A percentile compares a stretch with the other conserved stretches of the same genome.
phyloP scores from a whole-genome alignment of 2,113 vertebrate species.

The Nothoprocta perdicaria region DNA sequence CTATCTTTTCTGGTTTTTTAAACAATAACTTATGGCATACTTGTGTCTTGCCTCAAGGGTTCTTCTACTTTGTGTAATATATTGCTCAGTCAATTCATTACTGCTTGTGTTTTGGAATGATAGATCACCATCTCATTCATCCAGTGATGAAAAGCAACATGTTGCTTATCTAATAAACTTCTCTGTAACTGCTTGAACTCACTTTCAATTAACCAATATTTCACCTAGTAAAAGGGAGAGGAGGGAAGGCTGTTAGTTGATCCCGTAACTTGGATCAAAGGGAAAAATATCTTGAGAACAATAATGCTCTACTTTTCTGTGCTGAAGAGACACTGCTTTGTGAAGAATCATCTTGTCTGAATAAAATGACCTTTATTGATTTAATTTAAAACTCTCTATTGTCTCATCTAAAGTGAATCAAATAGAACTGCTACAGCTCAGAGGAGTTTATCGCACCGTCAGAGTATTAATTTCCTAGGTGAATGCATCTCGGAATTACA shows the following conservation, averaged over 20 bases:
- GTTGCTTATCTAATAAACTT: neutral
- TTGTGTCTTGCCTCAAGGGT: neutral
- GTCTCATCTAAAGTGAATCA: neutral
- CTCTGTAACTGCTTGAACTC: neutral
- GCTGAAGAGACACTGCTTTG: neutral
- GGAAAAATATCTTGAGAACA: neutral
- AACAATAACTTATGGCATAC: neutral
- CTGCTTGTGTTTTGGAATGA: neutral
- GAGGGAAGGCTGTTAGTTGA: neutral
- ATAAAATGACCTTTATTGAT: neutral
- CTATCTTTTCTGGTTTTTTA: neutral
- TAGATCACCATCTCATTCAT: neutral
- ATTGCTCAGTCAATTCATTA: neutral
- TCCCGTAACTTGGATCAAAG: neutral
- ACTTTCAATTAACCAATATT: neutral
- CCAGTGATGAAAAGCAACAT: neutral
- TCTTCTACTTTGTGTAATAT: neutral
- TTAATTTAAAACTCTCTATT: slow-evolving; percentile 11
- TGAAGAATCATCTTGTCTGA: neutral
- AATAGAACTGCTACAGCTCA: neutral
- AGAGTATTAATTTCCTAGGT: neutral
- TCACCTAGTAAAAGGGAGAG: neutral
- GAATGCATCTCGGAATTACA: neutral
- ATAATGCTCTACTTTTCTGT: neutral
- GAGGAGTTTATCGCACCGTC: neutral